These are phyloP conservation scores for Chascanopsetta lugubris DNA, from an alignment of 2,113 vertebrate species.

Conservation along the genomic window DNA sequence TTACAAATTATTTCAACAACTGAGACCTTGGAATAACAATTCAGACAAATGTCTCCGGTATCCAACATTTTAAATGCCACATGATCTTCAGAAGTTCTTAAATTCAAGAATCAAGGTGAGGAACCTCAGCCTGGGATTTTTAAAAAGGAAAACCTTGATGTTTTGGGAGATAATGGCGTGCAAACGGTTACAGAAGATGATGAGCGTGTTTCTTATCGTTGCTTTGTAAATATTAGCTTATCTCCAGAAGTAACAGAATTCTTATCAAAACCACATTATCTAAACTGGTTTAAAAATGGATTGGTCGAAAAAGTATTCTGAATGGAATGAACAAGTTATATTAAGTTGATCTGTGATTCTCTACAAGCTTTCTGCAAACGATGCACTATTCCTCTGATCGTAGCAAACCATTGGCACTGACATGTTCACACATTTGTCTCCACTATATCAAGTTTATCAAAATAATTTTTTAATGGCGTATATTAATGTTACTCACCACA, in stretches of 20 bases:
- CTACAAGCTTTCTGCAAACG: no score
- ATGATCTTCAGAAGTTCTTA: background rate
- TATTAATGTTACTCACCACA: slow-evolving; percentile 23
- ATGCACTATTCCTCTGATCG: slow-evolving; percentile 2
- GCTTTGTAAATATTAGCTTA: no score
- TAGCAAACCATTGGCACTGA: background rate
- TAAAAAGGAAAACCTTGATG: background rate
- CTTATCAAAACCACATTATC: no score
- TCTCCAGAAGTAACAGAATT: no score
- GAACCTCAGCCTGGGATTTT: background rate
- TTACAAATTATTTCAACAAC: slow-evolving; percentile 3
- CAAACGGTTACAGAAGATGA: background rate
- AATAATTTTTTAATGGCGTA: slow-evolving; percentile 7
- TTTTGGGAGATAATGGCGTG: background rate
- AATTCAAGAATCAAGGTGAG: slow-evolving; percentile 5
- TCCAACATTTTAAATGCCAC: background rate
- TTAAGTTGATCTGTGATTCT: no score
- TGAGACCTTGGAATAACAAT: slow-evolving; percentile 3
- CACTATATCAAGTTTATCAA: background rate
- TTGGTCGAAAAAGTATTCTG: no score
- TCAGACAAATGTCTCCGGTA: background rate
- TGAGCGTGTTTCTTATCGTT: background rate
- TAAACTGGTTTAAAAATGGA: no score
- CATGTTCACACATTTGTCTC: background rate
- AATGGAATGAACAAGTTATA: background rate